phyloP scores from a whole-genome alignment of 2,113 vertebrate species.

The Cololabis saira region DNA sequence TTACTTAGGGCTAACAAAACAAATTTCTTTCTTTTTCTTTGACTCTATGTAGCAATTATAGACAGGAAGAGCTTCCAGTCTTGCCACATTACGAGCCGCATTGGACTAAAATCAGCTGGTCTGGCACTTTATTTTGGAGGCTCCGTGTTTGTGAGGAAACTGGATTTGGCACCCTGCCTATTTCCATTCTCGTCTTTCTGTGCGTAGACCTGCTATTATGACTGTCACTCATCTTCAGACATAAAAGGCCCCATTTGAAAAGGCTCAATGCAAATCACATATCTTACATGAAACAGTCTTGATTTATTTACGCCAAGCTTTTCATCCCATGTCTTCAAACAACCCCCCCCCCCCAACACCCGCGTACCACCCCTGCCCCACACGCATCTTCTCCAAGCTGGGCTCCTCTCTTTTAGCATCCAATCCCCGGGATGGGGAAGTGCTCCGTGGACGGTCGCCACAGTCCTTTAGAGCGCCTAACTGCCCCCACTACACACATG shows the following conservation, averaged over 20 bases:
- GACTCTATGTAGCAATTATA: constrained; percentile 79
- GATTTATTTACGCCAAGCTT: constrained; percentile 78
- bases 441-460: constrained; percentile 63
- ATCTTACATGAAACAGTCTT: constrained; percentile 84
- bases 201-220: constrained; percentile 80
- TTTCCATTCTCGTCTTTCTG: constrained; percentile 79
- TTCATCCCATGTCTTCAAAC: constrained; percentile 71
- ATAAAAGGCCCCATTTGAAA: constrained; percentile 84
- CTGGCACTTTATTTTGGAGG: constrained; percentile 79
- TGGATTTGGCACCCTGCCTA: constrained; percentile 80
- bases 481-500: constrained; percentile 13
- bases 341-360: constrained; percentile 37
- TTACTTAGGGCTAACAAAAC: constrained; percentile 58
- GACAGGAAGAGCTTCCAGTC: constrained; percentile 82
- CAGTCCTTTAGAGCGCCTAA: constrained; percentile 41
- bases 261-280: constrained; percentile 83
- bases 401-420: constrained; percentile 73
- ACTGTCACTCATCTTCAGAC: constrained; percentile 84
- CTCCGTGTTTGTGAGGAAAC: constrained; percentile 62
- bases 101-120: constrained; percentile 86
- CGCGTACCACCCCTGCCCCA: background rate
- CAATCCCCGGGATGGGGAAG: constrained; percentile 70
- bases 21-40: constrained; percentile 46
- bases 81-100: constrained; percentile 84
- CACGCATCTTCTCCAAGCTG: constrained; percentile 49